Evolutionary conservation across 1,140 invertebrate species (phyloP), one percentile per base, ranked within the genome.

Genomic region (Drosophila jambulina): DNA sequence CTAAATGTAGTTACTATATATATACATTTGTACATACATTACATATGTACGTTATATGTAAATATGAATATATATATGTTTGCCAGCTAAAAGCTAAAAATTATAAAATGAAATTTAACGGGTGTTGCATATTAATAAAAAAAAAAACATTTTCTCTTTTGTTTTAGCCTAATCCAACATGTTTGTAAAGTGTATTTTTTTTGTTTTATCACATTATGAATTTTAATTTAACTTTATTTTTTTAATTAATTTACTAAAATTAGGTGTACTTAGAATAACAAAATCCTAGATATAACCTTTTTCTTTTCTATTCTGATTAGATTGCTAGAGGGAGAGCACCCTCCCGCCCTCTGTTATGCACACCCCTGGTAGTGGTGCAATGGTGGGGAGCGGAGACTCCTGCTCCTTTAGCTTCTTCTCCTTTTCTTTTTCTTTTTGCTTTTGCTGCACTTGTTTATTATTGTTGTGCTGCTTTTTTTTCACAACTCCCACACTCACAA

Each of bases 381-480:
- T 68, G 72, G 48, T 36, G 32, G 13, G 19, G 19, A 53, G 19
- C 6, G 19, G 13, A 23, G 59, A 53, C 67, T 83, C 69, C 64
- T 78, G 65, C 57, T 64, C 63, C 80, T 82, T 68, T 59, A 0
- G 49, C 49, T 32, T 51, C 78, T 63, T 61, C 29, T 61, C 23
- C 29, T 19, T 61, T 53, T 36, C 34, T 23, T 54, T 10, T 36
- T 82, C 64, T 77, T 82, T 60, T 46, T 64, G 40, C 80, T 70
- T 68, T 62, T 64, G 72, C 75, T 82, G 77, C 80, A 59, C 45
- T 62, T 74, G 75, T 78, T 59, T 58, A 49, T 61, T 72, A 72
- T 61, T 79, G 53, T 62, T 79, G 58, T 56, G 29, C 23, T 29
- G 45, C 54, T 51, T 42, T 56, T 53, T 32, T 75, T 43, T 68